These are phyloP conservation scores for Ammodramus savannarum DNA, from an alignment of 2,113 vertebrate species.

Conservation along the genomic window DNA sequence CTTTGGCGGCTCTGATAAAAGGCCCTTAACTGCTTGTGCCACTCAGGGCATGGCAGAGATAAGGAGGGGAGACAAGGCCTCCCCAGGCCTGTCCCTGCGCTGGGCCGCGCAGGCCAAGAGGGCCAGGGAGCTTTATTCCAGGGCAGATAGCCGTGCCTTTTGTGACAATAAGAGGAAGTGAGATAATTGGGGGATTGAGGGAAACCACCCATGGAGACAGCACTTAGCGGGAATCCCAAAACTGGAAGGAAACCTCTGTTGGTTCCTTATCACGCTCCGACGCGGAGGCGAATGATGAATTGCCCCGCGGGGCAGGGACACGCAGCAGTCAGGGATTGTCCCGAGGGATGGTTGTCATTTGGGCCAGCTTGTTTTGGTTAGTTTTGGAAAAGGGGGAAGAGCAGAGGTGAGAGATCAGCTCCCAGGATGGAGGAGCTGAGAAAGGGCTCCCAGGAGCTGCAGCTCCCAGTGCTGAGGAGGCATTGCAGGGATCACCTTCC, in stretches of 20 bases:
- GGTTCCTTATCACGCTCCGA: slow-evolving; percentile 67
- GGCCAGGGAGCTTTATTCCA: neutral
- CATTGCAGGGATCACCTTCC: neutral
- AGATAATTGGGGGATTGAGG: slow-evolving; percentile 71
- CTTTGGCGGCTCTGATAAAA: slow-evolving; percentile 70
- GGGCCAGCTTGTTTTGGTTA: neutral
- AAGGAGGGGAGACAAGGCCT: slow-evolving; percentile 53
- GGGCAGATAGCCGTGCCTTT: slow-evolving; percentile 55
- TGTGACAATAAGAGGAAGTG: slow-evolving; percentile 79
- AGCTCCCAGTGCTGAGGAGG: accelerated
- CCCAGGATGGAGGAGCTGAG: neutral
- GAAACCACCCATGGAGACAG: slow-evolving; percentile 75
- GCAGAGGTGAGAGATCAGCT: neutral
- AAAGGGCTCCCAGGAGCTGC: neutral
- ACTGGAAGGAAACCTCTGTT: slow-evolving; percentile 74
- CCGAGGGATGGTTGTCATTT: neutral
- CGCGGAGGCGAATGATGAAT: slow-evolving; percentile 64
- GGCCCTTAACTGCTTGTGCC: slow-evolving; percentile 53
- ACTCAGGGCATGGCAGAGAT: slow-evolving; percentile 55
- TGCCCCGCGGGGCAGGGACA: neutral
- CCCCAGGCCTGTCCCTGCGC: neutral
- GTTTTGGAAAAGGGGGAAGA: neutral
- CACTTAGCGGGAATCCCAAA: slow-evolving; percentile 73
- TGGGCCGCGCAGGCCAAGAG: neutral
- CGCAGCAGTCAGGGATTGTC: neutral